phyloP scores from a whole-genome alignment of 1,140 invertebrate genomes.

The Scaptodrosophila lebanonensis region DNA sequence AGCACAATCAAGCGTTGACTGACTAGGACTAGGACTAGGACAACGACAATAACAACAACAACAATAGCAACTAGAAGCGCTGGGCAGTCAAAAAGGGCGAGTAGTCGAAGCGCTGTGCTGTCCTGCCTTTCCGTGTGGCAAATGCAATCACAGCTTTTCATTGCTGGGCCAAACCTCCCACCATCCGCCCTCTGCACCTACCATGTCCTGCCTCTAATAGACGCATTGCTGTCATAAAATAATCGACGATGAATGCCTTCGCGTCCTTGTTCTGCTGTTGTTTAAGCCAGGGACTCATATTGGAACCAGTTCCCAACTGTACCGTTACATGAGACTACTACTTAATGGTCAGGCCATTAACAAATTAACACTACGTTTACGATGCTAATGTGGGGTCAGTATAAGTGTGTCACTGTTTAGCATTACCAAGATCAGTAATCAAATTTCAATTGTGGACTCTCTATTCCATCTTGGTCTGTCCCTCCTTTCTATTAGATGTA shows the following conservation, averaged over 20 bases:
- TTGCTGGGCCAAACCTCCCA: constrained; percentile 3
- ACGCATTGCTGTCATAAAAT: constrained; percentile 64
- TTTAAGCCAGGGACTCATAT: constrained; percentile 2
- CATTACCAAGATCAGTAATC: no score
- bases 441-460: no score
- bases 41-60: constrained; percentile 2
- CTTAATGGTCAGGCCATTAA: no score
- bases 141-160: constrained; percentile 48
- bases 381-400: no score
- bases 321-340: no score
- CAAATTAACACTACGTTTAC: no score
- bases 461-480: no score
- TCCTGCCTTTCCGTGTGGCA: constrained; percentile 18
- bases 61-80: not conserved
- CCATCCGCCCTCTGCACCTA: not conserved
- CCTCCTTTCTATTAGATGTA: no score
- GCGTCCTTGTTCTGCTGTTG: constrained; percentile 12
- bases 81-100: no score
- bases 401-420: no score
- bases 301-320: constrained; percentile 19
- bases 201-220: constrained; percentile 39
- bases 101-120: no score
- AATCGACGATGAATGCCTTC: constrained; percentile 46
- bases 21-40: not conserved
- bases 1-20: constrained; percentile 13